Evolutionary conservation across 2,888 invertebrate genomes (phyloP).

Genomic region (Exephanes ischioxanthus): DNA sequence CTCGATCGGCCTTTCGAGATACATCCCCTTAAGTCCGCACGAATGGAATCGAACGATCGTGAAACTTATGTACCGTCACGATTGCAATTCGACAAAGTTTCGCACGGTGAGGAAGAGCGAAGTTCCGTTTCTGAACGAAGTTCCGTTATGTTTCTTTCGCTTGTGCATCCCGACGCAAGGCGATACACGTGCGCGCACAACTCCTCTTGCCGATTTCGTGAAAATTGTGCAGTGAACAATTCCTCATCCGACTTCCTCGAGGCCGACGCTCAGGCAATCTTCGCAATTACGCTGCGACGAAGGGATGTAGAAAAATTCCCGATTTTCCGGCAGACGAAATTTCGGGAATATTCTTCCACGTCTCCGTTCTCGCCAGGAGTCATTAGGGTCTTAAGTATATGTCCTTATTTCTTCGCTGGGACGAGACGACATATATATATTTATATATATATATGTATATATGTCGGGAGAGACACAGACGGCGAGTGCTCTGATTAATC

Average conservation of each 20-base stretch:
- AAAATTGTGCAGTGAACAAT: background rate
- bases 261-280: background rate
- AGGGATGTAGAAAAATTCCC: background rate
- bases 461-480: background rate
- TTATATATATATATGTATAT: background rate
- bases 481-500: constrained; percentile 45
- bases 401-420: constrained; percentile 42
- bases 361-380: constrained; percentile 21
- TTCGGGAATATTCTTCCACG: constrained; percentile 28
- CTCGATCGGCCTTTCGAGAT: background rate
- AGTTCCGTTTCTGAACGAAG: background rate
- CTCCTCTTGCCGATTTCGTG: background rate
- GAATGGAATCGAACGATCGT: constrained; percentile 9
- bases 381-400: constrained; percentile 36
- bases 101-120: background rate
- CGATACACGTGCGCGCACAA: background rate
- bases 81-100: constrained; percentile 19
- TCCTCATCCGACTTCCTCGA: too few species aligned
- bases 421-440: background rate
- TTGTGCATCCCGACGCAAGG: background rate
- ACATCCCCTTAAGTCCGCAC: constrained; percentile 7
- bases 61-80: background rate
- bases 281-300: background rate
- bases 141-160: background rate
- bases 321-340: constrained; percentile 18